These are phyloP conservation scores for Paracyclopina nana DNA, from an alignment of 1,140 invertebrate species.

Conservation along the genomic window DNA sequence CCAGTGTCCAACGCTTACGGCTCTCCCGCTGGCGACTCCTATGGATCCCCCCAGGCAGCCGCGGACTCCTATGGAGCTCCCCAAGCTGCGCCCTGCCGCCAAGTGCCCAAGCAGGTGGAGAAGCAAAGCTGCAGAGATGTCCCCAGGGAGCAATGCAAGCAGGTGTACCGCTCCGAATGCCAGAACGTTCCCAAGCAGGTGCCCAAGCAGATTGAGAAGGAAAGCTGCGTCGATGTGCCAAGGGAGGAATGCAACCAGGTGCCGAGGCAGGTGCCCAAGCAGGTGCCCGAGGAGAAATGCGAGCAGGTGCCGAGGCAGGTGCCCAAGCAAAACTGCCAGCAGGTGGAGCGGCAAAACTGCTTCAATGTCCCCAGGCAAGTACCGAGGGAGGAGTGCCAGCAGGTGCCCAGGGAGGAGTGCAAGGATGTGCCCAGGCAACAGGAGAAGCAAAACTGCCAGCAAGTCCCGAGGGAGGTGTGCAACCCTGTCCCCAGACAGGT, in stretches of 20 bases:
- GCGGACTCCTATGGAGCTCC: constrained; percentile 13
- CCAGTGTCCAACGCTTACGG: constrained; percentile 1
- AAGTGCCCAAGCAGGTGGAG: background rate
- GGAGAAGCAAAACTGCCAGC: background rate
- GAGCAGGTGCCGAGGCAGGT: constrained; percentile 10
- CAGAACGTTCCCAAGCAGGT: background rate
- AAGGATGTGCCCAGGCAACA: constrained; percentile 7
- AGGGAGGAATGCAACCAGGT: background rate
- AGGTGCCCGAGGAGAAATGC: constrained; percentile 7
- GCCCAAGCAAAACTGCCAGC: background rate
- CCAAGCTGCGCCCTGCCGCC: background rate
- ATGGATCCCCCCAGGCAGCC: constrained; percentile 12
- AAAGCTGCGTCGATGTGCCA: background rate
- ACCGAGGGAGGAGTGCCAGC: constrained; percentile 7
- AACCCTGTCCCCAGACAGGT: constrained; percentile 3
- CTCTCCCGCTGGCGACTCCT: background rate
- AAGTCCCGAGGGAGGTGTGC: constrained; percentile 1
- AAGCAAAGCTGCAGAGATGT: constrained; percentile 8
- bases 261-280: background rate
- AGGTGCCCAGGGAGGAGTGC: constrained; percentile 1
- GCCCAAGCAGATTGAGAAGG: background rate
- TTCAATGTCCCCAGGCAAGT: constrained; percentile 7
- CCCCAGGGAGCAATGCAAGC: background rate
- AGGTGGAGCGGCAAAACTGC: constrained; percentile 6
- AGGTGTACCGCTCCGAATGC: background rate